Conservation (phyloP, 2,888 invertebrate species). For the Temnothorax unifasciatus region DNA sequence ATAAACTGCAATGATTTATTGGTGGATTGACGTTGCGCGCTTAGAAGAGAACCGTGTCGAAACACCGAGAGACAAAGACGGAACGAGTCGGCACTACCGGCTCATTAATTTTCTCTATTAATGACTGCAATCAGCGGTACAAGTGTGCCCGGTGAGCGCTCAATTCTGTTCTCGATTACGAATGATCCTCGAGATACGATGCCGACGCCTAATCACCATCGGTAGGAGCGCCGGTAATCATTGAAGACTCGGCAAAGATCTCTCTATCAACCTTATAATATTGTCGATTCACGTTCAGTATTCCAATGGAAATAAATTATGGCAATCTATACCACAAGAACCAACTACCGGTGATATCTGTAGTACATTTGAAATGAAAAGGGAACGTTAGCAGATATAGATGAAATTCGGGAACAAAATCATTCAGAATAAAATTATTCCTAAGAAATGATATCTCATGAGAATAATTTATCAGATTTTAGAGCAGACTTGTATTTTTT, state of each 20-base stretch:
- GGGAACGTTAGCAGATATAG: background rate
- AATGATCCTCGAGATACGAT: constrained; percentile 70
- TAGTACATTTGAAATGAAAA: background rate
- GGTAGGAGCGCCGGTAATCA: constrained; percentile 68
- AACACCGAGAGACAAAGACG: constrained; percentile 72
- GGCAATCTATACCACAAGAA: constrained; percentile 25
- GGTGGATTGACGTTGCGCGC: constrained; percentile 64
- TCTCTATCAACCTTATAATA: constrained; percentile 69
- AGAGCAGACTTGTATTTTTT: background rate
- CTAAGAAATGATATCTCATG: background rate
- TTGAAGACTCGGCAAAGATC: constrained; percentile 65
- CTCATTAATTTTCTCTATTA: constrained; percentile 78
- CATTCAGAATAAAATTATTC: constrained; percentile 1
- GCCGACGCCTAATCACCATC: constrained; percentile 72
- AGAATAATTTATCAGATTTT: constrained; percentile 12
- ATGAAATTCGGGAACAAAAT: background rate
- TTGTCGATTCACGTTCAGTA: constrained; percentile 46
- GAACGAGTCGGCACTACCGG: constrained; percentile 66
- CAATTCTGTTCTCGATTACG: constrained; percentile 76
- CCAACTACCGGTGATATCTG: background rate
- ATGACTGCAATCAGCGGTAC: constrained; percentile 74
- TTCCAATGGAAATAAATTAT: constrained; percentile 39
- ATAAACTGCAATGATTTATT: constrained; percentile 72
- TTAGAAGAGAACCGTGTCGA: constrained; percentile 67
- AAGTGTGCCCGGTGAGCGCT: constrained; percentile 72